These are phyloP conservation scores for Turnix velox DNA, from an alignment of 2,113 vertebrate genomes.

Conservation along the genomic window DNA sequence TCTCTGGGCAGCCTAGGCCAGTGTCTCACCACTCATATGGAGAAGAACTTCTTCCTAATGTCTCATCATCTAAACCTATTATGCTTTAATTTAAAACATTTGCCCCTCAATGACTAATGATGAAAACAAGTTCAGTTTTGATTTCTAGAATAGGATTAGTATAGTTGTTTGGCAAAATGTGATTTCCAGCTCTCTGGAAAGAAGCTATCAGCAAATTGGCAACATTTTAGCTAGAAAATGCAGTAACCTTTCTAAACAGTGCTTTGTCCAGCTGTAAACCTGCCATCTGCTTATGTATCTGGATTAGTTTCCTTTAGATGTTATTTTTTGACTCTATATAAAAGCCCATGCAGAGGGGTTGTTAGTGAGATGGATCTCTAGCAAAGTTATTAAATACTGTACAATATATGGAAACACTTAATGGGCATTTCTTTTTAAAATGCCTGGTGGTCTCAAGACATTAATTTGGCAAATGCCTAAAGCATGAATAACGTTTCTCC, in stretches of 20 bases:
- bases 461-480: background rate
- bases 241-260: background rate
- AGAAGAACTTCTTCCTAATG: no score
- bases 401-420: background rate
- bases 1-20: no score
- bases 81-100: no score
- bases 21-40: no score
- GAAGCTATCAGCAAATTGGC: background rate
- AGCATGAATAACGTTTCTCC: background rate
- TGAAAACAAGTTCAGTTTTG: background rate
- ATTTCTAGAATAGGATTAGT: background rate
- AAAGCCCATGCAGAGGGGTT: background rate
- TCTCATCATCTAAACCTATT: no score
- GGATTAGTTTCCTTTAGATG: background rate
- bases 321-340: background rate
- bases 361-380: background rate
- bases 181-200: background rate
- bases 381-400: background rate
- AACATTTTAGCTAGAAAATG: background rate
- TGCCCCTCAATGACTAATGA: no score
- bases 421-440: background rate
- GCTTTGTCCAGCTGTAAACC: background rate
- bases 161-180: background rate
- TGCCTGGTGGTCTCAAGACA: background rate
- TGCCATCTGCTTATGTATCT: background rate